Percentiles rank a stretch among this genome's conserved stretches.
Conservation (phyloP, 2,888 invertebrate species). For the Agelastica alni region DNA sequence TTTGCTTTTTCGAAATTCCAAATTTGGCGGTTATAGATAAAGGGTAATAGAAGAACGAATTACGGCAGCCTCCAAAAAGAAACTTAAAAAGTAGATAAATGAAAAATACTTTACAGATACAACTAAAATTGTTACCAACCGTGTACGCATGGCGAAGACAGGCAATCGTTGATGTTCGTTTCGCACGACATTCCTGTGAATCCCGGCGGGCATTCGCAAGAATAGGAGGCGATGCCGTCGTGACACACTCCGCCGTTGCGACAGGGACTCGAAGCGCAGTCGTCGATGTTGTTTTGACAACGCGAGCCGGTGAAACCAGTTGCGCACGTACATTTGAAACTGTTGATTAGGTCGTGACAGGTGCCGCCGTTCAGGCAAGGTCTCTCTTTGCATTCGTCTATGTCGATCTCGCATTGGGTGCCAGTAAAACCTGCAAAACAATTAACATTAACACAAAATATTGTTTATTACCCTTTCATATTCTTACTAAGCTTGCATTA, state of each 20-base stretch:
- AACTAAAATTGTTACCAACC: not conserved
- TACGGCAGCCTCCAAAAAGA: too few relatives aligned
- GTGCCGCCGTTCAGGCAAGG: constrained; percentile 87
- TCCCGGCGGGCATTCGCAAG: constrained; percentile 88
- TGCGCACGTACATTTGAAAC: constrained; percentile 85
- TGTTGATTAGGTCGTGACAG: constrained; percentile 86
- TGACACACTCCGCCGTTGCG: constrained; percentile 87
- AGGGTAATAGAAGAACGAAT: too few relatives aligned
- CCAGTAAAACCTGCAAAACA: constrained; percentile 76
- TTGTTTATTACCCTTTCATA: too few relatives aligned
- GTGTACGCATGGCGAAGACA: constrained; percentile 88
- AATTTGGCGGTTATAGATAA: too few relatives aligned
- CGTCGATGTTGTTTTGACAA: constrained; percentile 89
- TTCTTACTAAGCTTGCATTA: too few relatives aligned
- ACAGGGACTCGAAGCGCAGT: constrained; percentile 87
- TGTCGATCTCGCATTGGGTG: constrained; percentile 87
- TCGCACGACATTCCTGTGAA: constrained; percentile 86
- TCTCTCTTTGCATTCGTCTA: constrained; percentile 85
- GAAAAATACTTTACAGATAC: too few relatives aligned
- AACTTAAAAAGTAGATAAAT: too few relatives aligned
- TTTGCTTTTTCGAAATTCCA: too few relatives aligned
- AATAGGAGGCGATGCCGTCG: constrained; percentile 87
- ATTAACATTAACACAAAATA: too few relatives aligned
- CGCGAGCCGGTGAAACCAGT: constrained; percentile 84
- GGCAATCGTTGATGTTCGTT: constrained; percentile 90